A percentile compares a stretch with the other conserved stretches of the same genome.
phyloP scores from a whole-genome alignment of 2,888 invertebrate species.

The Meiosimyza platycephala region DNA sequence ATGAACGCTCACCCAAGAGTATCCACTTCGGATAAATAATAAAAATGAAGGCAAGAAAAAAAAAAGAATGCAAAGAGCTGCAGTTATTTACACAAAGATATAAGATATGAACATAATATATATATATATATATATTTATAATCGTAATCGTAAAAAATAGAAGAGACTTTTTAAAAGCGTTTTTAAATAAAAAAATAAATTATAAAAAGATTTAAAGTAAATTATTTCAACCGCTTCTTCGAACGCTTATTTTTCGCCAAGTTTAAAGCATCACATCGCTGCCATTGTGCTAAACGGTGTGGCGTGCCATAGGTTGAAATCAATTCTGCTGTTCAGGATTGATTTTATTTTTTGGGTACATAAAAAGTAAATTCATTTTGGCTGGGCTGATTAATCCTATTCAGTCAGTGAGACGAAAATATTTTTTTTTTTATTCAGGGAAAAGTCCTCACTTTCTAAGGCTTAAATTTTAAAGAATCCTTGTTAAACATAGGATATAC shows the following conservation, averaged over 20 bases:
- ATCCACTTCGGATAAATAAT: neutral
- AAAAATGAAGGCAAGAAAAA: neutral
- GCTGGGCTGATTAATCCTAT: too few relatives aligned
- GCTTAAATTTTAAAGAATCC: too few relatives aligned
- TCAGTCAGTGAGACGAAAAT: too few relatives aligned
- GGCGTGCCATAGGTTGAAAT: neutral
- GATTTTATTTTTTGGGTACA: too few relatives aligned
- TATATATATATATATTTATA: too few relatives aligned
- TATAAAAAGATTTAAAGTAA: constrained; percentile 20
- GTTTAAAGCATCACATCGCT: neutral
- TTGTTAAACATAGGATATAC: too few relatives aligned
- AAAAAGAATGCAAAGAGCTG: neutral
- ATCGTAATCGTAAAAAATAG: too few relatives aligned
- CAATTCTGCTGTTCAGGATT: neutral
- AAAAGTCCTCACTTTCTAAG: too few relatives aligned
- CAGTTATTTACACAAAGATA: constrained; percentile 1
- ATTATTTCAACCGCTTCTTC: constrained; percentile 31
- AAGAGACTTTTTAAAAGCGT: too few relatives aligned
- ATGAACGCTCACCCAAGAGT: neutral
- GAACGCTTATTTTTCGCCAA: neutral
- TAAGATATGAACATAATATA: neutral
- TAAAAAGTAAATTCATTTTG: too few relatives aligned
- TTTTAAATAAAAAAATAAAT: neutral
- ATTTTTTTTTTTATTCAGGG: too few relatives aligned
- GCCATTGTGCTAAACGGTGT: neutral